Evolutionary conservation across 2,113 vertebrate species (phyloP).

Genomic region (Oncorhynchus kisutch): DNA sequence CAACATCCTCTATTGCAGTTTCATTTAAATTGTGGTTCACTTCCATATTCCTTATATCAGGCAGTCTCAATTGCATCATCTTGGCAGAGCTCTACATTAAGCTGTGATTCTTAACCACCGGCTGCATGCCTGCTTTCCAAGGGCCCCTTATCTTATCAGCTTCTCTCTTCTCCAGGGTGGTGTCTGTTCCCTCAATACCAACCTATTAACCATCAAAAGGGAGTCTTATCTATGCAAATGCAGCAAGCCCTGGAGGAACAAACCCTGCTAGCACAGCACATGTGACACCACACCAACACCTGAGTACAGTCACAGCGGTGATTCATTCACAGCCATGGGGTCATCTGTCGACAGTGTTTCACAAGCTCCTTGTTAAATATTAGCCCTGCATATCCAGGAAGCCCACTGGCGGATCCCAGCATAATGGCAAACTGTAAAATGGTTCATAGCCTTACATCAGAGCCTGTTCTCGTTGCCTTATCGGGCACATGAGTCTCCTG

Average conservation of each 20-base stretch:
- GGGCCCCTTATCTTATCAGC: slow-evolving; percentile 37
- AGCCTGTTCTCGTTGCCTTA: slow-evolving; percentile 29
- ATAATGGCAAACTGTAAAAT: slow-evolving; percentile 48
- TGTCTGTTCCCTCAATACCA: slow-evolving; percentile 35
- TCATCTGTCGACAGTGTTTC: slow-evolving; percentile 45
- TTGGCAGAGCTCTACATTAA: neutral
- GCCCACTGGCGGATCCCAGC: slow-evolving; percentile 25
- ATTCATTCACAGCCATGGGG: slow-evolving; percentile 43
- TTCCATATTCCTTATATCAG: neutral
- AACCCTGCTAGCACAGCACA: neutral
- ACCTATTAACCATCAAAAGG: slow-evolving; percentile 51
- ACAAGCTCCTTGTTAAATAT: slow-evolving; percentile 57
- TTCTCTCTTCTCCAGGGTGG: slow-evolving; percentile 30
- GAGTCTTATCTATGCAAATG: slow-evolving; percentile 54
- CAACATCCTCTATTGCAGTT: neutral
- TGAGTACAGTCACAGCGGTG: slow-evolving; percentile 27
- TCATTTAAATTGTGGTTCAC: neutral
- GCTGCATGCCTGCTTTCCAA: slow-evolving; percentile 30
- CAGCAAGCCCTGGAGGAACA: slow-evolving; percentile 19
- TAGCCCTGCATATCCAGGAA: slow-evolving; percentile 42
- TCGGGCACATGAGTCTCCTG: slow-evolving; percentile 27
- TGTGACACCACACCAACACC: slow-evolving; percentile 25
- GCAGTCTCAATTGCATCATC: slow-evolving; percentile 1
- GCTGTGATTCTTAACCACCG: slow-evolving; percentile 1
- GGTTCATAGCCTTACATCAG: slow-evolving; percentile 49